Base-by-base conservation (phyloP, 1,140 invertebrate species). In the Caenorhabditis latens region DNA sequence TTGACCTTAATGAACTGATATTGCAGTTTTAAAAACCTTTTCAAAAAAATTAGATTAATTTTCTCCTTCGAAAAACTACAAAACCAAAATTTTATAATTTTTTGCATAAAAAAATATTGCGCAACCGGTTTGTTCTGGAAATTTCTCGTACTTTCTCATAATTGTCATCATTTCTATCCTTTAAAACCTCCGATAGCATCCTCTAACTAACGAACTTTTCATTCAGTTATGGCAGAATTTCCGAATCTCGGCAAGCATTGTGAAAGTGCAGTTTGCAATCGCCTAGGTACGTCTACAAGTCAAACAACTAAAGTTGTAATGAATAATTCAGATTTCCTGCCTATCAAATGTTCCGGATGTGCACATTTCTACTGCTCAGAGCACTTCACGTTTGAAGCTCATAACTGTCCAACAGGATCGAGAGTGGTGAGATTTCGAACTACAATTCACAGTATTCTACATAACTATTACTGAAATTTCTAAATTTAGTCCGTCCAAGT, bases 241-340 rank as follows among this genome's bases (percentile, higher is more conserved):
- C 83, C 83, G 24, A 65, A 84, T 48, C 83, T 84, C 55, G 83
- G 83, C 43, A 84, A 84, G 16, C 83, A 84, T 55, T 84, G 83
- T 32, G 58, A 84, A 46, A 65, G 55, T 42, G 43, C 55, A 61
- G 55, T 58, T 63, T 84, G 83, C 40, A 61, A 58, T 48, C 32
- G 83, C 19, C 83, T 84, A 9, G 83, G 83, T 84, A 61, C 21
- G 83, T 24, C 13, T n/a, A 16, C 13, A 61, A 19, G 6, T 58
- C 11, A 7, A 19, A n/a, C 11, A n/a, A 58, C 6, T 58, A 19
- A 19, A 19, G n/a, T 19, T 58, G 50, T 13, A 53, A 16, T 2
- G 50, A 9, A 58, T 19, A 58, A 19, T 19, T 16, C 21, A 84
- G 83, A 84, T 53, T 84, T 84, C 11, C 83, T 84, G 24, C 83